These are phyloP conservation scores for Encarsia formosa DNA, from an alignment of 2,888 invertebrate genomes.

Conservation along the genomic window DNA sequence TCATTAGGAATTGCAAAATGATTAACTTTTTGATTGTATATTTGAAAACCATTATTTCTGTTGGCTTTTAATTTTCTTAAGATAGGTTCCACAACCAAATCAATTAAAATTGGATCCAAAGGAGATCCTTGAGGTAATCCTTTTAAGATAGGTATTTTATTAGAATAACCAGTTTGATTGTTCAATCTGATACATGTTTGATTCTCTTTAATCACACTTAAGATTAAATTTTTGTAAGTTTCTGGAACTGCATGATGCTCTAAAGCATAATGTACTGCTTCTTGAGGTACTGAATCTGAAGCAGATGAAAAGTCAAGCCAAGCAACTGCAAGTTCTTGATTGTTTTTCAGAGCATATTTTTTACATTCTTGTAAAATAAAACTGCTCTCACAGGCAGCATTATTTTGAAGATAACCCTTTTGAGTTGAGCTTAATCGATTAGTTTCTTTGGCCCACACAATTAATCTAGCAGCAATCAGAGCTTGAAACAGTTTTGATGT, in stretches of 20 bases:
- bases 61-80: slow-evolving; percentile 11
- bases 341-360: slow-evolving; percentile 27
- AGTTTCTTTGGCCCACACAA: slow-evolving; percentile 28
- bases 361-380: slow-evolving; percentile 39
- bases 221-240: slow-evolving; percentile 19
- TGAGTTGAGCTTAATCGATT: slow-evolving; percentile 37
- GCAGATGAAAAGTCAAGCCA: slow-evolving; percentile 48
- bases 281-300: slow-evolving; percentile 44
- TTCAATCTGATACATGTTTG: slow-evolving; percentile 26
- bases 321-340: slow-evolving; percentile 33
- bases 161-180: slow-evolving; percentile 19
- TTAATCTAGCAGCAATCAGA: slow-evolving; percentile 16
- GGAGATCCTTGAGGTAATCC: slow-evolving; percentile 44
- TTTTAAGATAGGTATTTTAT: slow-evolving; percentile 31
- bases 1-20: slow-evolving; percentile 16
- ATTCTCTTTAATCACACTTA: slow-evolving; percentile 24
- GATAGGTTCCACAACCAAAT: slow-evolving; percentile 38
- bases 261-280: slow-evolving; percentile 31
- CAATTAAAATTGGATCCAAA: slow-evolving; percentile 40
- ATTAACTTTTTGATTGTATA: neutral
- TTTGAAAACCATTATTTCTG: slow-evolving; percentile 3
- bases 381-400: slow-evolving; percentile 44
- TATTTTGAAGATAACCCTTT: slow-evolving; percentile 44
- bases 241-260: slow-evolving; percentile 14
- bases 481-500: slow-evolving; percentile 22